phyloP scores from a whole-genome alignment of 2,888 invertebrate genomes.

The Drosophila borealis region DNA sequence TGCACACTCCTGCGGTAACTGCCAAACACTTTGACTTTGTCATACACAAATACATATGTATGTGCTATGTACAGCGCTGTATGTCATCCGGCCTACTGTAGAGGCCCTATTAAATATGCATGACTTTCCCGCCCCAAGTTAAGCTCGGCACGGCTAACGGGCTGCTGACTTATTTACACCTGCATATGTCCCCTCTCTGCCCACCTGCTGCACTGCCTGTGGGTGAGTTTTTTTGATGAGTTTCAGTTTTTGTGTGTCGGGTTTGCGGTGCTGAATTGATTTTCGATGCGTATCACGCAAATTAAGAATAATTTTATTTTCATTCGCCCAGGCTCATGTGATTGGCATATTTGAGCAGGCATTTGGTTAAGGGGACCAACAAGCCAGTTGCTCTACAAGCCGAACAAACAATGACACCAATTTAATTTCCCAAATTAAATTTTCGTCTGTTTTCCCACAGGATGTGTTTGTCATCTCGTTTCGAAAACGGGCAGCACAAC shows the following conservation, averaged over 20 bases:
- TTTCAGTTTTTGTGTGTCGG: slow-evolving; percentile 23
- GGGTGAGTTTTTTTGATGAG: slow-evolving; percentile 6
- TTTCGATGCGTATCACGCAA: slow-evolving; percentile 75
- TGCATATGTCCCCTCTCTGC: slow-evolving; percentile 21
- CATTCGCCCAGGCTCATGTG: slow-evolving; percentile 55
- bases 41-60: slow-evolving; percentile 3
- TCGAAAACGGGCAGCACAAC: background rate
- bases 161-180: slow-evolving; percentile 41
- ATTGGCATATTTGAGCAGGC: slow-evolving; percentile 67
- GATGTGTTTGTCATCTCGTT: background rate
- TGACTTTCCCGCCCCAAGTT: background rate
- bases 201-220: slow-evolving; percentile 9
- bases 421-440: slow-evolving; percentile 42
- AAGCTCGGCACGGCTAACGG: slow-evolving; percentile 3
- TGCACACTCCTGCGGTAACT: slow-evolving; percentile 32
- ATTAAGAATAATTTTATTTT: slow-evolving; percentile 77
- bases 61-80: slow-evolving; percentile 11
- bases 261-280: slow-evolving; percentile 56
- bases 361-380: slow-evolving; percentile 25
- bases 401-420: slow-evolving; percentile 32
- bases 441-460: slow-evolving; percentile 15
- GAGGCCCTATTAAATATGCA: slow-evolving; percentile 53
- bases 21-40: slow-evolving; percentile 39
- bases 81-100: slow-evolving; percentile 32
- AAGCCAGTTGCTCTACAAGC: slow-evolving; percentile 30